These are phyloP conservation scores for Ciconia stormi DNA, from an alignment of 2,113 vertebrate genomes.

Conservation along the genomic window DNA sequence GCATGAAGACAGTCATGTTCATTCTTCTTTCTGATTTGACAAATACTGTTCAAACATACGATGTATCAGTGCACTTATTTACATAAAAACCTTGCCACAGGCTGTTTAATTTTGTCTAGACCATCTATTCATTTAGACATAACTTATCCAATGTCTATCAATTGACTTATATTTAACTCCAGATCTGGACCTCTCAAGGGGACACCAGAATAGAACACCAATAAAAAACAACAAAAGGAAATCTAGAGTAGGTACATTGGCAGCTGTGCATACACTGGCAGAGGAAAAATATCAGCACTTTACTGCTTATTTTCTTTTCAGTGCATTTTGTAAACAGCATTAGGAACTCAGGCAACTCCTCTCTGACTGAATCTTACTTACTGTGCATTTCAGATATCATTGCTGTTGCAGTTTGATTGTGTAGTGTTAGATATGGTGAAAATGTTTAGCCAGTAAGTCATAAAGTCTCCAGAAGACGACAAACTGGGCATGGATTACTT, in stretches of 20 bases:
- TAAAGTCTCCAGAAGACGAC: background rate
- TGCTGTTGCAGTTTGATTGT: background rate
- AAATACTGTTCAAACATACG: conserved; percentile 33
- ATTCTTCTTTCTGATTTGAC: conserved; percentile 42
- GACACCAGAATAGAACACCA: background rate
- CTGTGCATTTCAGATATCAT: background rate
- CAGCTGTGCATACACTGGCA: background rate
- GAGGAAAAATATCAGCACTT: background rate
- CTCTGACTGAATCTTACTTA: background rate
- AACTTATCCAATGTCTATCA: background rate
- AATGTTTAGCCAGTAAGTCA: background rate
- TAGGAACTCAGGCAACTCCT: background rate
- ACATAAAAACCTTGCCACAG: conserved; percentile 26
- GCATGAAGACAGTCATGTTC: background rate
- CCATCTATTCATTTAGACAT: conserved; percentile 29
- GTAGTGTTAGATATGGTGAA: background rate
- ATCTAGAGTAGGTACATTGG: background rate
- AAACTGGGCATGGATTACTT: background rate
- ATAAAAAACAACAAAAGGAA: background rate
- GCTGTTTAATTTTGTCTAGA: conserved; percentile 44
- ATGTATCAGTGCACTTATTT: conserved; percentile 29
- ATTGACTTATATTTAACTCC: background rate
- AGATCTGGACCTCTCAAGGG: background rate
- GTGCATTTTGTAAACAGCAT: background rate
- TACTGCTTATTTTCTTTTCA: background rate